A percentile compares a stretch with the other conserved stretches of the same genome.
Evolutionary conservation across 2,113 vertebrate species (phyloP).

Genomic region (Catharus bicknelli): DNA sequence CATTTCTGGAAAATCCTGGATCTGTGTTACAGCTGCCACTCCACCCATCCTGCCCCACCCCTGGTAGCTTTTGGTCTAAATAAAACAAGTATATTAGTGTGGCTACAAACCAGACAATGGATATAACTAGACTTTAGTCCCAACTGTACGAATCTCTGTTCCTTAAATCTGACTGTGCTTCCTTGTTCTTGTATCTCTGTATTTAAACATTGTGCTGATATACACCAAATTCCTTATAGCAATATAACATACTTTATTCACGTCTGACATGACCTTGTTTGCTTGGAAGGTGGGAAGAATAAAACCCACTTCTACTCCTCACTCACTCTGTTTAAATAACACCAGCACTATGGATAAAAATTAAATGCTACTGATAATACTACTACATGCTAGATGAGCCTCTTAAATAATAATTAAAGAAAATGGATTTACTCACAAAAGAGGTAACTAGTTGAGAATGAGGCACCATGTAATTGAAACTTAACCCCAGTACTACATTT

Average conservation of each 20-base stretch:
- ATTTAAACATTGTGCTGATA: not conserved
- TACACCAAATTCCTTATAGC: not conserved
- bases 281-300: not conserved
- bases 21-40: not conserved
- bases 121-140: not conserved
- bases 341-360: not conserved
- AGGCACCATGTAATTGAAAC: not conserved
- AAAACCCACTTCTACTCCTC: not conserved
- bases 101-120: not conserved
- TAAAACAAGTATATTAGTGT: not conserved
- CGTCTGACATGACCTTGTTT: not conserved
- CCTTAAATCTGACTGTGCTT: not conserved
- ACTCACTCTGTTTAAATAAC: not conserved
- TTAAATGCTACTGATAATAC: not conserved
- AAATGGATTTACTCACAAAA: not conserved
- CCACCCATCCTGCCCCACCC: not conserved
- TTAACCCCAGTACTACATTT: not conserved
- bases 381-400: not conserved
- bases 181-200: not conserved
- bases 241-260: not conserved
- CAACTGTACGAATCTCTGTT: not conserved
- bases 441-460: not conserved
- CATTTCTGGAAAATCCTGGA: not conserved
- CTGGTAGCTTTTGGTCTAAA: not conserved
- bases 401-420: not conserved